These are phyloP conservation scores for Sebastes hubbsi DNA, from an alignment of 2,797 vertebrate genomes.

Conservation along the genomic window DNA sequence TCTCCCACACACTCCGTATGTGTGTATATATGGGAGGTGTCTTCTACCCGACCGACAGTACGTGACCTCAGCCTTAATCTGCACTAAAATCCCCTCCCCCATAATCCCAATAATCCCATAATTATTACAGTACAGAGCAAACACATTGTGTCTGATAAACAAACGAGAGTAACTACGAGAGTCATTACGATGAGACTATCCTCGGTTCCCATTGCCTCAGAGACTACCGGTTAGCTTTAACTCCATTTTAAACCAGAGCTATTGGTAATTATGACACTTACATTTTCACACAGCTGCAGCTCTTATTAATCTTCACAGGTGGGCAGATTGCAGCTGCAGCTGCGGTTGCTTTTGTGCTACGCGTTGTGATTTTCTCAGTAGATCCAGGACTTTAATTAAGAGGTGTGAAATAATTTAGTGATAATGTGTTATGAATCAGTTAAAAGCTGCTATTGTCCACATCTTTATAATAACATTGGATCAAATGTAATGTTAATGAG, in stretches of 20 bases:
- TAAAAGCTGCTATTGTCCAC: not conserved
- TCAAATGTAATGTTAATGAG: not conserved
- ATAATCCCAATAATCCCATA: conserved; percentile 26
- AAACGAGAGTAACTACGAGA: not conserved
- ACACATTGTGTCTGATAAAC: not conserved
- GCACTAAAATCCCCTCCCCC: not conserved
- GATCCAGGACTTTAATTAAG: not conserved
- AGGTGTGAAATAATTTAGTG: not conserved
- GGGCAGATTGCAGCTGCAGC: not conserved
- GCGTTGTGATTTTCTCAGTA: not conserved
- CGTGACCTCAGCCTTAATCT: conserved; percentile 5
- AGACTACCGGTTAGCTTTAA: not conserved
- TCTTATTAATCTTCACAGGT: not conserved
- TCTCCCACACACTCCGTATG: not conserved
- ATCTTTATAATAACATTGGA: not conserved
- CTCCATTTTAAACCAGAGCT: not conserved
- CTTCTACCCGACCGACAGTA: not conserved
- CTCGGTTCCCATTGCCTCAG: not conserved
- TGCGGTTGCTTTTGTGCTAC: not conserved
- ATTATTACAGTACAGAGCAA: conserved; percentile 1
- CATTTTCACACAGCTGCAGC: not conserved
- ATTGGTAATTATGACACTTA: not conserved
- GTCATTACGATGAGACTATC: not conserved
- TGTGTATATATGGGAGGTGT: not conserved
- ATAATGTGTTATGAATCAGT: not conserved